Base-by-base conservation (phyloP, 2,113 vertebrate species). In the Varanus komodoensis region DNA sequence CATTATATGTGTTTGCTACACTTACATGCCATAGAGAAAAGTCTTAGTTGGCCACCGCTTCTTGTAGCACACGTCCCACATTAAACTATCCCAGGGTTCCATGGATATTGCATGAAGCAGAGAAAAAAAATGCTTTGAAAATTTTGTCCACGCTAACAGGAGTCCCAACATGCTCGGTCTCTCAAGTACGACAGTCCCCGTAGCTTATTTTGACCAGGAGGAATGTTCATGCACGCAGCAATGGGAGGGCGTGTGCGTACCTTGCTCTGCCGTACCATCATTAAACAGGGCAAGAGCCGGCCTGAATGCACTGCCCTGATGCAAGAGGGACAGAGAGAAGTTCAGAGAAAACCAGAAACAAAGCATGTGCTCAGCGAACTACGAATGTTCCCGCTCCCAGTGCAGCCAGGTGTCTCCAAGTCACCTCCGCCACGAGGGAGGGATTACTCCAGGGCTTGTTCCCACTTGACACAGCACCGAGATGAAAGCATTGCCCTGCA, bases 381-480 rank as follows among this genome's bases (percentile, higher is more conserved):
- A 73, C 54, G 61, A 80, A 67, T 27, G 50, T 67, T 87, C 0
- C 0, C 0, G 83, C n/a, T 89, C 90, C 73, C 6, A 48, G 71
- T 23, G 90, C 90, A 38, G 52, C 50, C 8, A 52, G 89, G 79
- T 71, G 75, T 71, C 69, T 52, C 84, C n/a, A 29, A 93, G 91
- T 74, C 91, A 92, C 6, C 0, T 69, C 79, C 32, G 1, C 74
- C 74, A 78, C 32, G 32, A 1, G 15, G 9, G 32, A 1, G 15
- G 9, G 84, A 34, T 27, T 5, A 68, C 82, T 87, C 52, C 0
- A 48, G 5, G 74, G 75, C 78, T 71, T 88, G 77, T 88, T 78
- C 87, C 92, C 93, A 95, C 87, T 93, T 94, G 93, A 92, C 69
- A 94, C 25, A 90, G 80, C 91, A 87, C 79, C 4, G 44, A 6